Evolutionary conservation across 1,140 invertebrate genomes (phyloP).

Genomic region (Piezodorus guildinii): DNA sequence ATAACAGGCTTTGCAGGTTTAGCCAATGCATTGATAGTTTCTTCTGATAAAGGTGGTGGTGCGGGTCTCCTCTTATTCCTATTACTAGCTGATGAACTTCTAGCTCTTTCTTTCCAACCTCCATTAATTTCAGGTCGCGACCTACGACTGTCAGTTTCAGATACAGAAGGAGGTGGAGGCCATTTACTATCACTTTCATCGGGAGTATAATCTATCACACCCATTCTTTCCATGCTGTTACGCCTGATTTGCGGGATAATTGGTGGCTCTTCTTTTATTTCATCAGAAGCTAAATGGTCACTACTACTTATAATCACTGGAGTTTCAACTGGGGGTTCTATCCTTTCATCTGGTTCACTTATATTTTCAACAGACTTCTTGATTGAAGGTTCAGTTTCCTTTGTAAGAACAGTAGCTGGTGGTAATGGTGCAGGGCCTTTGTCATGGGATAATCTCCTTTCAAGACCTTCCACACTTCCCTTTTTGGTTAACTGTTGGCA

Average conservation of each 20-base stretch:
- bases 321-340: neutral
- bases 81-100: constrained; percentile 30
- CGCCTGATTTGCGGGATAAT: constrained; percentile 19
- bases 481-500: neutral
- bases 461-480: constrained; percentile 21
- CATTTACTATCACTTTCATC: constrained; percentile 7
- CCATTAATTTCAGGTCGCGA: constrained; percentile 19
- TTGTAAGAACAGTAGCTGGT: constrained; percentile 33
- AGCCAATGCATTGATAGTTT: constrained; percentile 25
- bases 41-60: constrained; percentile 29
- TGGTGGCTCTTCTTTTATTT: constrained; percentile 2
- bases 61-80: constrained; percentile 30
- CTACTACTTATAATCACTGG: neutral
- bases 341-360: neutral
- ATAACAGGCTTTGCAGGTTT: constrained; percentile 12
- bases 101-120: constrained; percentile 18
- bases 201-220: neutral
- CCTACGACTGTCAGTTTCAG: neutral
- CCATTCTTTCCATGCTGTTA: constrained; percentile 12
- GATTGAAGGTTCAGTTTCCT: neutral
- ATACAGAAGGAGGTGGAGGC: neutral
- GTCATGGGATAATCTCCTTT: constrained; percentile 36
- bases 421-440: constrained; percentile 59
- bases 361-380: neutral
- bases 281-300: neutral